Conservation (phyloP, 2,888 invertebrate genomes). For the Xylophagus ater region DNA sequence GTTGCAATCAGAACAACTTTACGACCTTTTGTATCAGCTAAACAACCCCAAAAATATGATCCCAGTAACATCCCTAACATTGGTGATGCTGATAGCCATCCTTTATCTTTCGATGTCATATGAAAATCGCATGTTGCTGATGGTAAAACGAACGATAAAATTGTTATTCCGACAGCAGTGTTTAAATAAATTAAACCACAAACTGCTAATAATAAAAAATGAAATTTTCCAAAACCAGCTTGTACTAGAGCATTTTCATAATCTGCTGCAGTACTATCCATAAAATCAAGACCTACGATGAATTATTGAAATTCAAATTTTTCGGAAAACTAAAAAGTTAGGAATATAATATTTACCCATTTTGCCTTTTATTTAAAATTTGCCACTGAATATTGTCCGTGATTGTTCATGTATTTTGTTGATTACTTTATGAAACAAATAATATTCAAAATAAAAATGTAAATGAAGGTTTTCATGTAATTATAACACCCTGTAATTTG, state of each 20-base stretch:
- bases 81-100: slow-evolving; percentile 64
- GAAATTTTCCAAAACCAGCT: slow-evolving; percentile 73
- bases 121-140: slow-evolving; percentile 72
- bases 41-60: slow-evolving; percentile 75
- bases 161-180: slow-evolving; percentile 70
- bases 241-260: slow-evolving; percentile 32
- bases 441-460: no score
- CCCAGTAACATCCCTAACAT: slow-evolving; percentile 76
- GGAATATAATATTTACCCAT: no score
- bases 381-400: no score
- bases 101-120: slow-evolving; percentile 68
- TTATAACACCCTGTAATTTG: no score
- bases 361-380: no score
- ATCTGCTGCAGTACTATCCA: slow-evolving; percentile 30
- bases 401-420: no score
- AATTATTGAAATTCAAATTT: not conserved
- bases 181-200: slow-evolving; percentile 73
- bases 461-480: no score
- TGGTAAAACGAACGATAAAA: slow-evolving; percentile 71
- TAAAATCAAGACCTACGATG: slow-evolving; percentile 30
- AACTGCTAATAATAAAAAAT: slow-evolving; percentile 60
- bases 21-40: slow-evolving; percentile 73
- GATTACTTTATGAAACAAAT: no score
- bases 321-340: no score
- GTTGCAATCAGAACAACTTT: slow-evolving; percentile 62